Evolutionary conservation across 1,140 invertebrate genomes (phyloP).

Genomic region (Drosophila sturtevanti): DNA sequence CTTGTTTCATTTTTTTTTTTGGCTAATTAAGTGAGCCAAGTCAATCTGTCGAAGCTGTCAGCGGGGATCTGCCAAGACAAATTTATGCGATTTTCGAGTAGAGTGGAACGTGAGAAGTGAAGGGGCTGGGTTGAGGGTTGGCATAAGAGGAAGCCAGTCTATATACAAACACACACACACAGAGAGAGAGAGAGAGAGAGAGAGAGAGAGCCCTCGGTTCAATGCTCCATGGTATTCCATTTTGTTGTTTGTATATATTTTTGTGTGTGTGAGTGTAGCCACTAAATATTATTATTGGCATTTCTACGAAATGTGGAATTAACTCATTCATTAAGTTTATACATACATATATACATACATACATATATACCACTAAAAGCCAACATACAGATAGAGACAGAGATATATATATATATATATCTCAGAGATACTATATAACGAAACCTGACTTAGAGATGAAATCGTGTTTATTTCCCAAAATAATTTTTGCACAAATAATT

Average conservation of each 20-base stretch:
- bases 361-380: slow-evolving; percentile 30
- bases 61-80: slow-evolving; percentile 8
- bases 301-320: slow-evolving; percentile 63
- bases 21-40: slow-evolving; percentile 13
- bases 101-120: not conserved
- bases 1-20: not conserved
- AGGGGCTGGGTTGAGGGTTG: not conserved
- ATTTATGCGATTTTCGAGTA: slow-evolving; percentile 12
- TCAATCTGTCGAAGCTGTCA: slow-evolving; percentile 17
- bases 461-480: slow-evolving; percentile 3
- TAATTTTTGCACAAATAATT: slow-evolving; percentile 29
- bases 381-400: not conserved
- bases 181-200: too few species aligned
- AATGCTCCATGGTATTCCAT: slow-evolving; percentile 38
- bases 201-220: slow-evolving; percentile 41
- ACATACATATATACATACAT: slow-evolving; percentile 34
- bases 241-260: slow-evolving; percentile 18
- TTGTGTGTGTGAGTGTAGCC: slow-evolving; percentile 23
- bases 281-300: slow-evolving; percentile 67
- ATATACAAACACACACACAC: slow-evolving; percentile 16
- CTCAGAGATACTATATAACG: slow-evolving; percentile 47
- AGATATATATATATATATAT: slow-evolving; percentile 51
- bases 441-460: slow-evolving; percentile 42
- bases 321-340: slow-evolving; percentile 77
- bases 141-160: not conserved